These are phyloP conservation scores for Hypolimnas misippus DNA, from an alignment of 2,888 invertebrate genomes.

Conservation along the genomic window DNA sequence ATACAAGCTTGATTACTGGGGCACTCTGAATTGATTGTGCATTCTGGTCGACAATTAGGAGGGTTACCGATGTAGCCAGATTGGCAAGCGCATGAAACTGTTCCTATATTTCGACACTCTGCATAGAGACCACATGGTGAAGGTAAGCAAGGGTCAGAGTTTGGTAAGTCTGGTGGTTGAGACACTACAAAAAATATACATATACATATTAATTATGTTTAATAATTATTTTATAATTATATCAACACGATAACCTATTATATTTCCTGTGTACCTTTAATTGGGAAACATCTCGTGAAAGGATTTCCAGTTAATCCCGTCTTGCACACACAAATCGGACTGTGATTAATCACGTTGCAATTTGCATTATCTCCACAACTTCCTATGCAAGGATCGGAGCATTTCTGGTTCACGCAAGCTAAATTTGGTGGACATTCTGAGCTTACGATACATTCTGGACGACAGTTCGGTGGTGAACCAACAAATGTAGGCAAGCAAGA, in stretches of 20 bases:
- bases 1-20: constrained; percentile 86
- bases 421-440: constrained; percentile 86
- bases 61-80: constrained; percentile 85
- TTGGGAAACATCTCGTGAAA: constrained; percentile 88
- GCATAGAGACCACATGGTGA: constrained; percentile 88
- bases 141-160: constrained; percentile 85
- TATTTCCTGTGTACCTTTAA: constrained; percentile 63
- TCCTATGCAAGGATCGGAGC: constrained; percentile 86
- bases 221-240: neutral
- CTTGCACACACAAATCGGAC: constrained; percentile 91
- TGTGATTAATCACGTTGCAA: constrained; percentile 87
- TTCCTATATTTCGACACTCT: constrained; percentile 83
- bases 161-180: constrained; percentile 56
- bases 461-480: constrained; percentile 88
- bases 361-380: constrained; percentile 85
- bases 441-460: constrained; percentile 89
- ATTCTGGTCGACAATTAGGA: constrained; percentile 88
- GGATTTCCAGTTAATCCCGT: constrained; percentile 90
- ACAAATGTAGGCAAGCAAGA: constrained; percentile 86
- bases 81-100: constrained; percentile 85
- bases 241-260: neutral
- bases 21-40: constrained; percentile 88
- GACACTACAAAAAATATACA: constrained; percentile 58
- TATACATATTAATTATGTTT: neutral
- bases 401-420: constrained; percentile 89